These are phyloP conservation scores for Vombatus ursinus DNA, from an alignment of 2,113 vertebrate species.

Conservation along the genomic window DNA sequence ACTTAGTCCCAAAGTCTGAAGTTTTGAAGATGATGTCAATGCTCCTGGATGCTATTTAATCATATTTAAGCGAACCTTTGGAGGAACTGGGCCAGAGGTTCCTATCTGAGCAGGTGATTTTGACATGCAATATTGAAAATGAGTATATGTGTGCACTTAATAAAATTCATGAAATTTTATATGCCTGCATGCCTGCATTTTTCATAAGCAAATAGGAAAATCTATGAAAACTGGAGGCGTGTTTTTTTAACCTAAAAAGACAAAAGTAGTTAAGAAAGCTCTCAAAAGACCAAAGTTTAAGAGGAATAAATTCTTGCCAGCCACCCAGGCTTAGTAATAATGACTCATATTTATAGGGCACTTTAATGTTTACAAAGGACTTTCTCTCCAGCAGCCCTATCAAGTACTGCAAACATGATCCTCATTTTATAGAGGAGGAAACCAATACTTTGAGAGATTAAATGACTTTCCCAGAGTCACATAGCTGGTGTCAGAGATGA, in stretches of 20 bases:
- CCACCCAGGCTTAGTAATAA: not conserved
- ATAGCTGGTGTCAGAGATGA: not conserved
- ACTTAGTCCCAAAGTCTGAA: conserved; percentile 20
- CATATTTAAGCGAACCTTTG: conserved; percentile 5
- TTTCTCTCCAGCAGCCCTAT: not conserved
- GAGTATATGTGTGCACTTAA: not conserved
- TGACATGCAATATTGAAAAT: conserved; percentile 22
- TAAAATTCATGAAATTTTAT: conserved; percentile 41
- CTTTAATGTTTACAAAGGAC: not conserved
- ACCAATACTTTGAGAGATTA: not conserved
- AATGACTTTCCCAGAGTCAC: not conserved
- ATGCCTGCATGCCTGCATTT: not conserved
- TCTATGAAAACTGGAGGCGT: not conserved
- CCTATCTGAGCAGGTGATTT: conserved; percentile 18
- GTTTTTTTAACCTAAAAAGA: not conserved
- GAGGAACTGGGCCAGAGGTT: conserved; percentile 1
- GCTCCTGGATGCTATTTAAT: not conserved
- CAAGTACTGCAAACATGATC: not conserved
- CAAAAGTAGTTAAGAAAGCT: not conserved
- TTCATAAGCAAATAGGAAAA: not conserved
- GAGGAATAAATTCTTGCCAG: not conserved
- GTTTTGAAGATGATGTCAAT: not conserved
- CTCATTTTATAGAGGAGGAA: not conserved
- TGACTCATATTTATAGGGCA: not conserved
- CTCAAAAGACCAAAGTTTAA: not conserved